Base-by-base conservation (phyloP, 1,140 invertebrate genomes). In the Sipha flava region DNA sequence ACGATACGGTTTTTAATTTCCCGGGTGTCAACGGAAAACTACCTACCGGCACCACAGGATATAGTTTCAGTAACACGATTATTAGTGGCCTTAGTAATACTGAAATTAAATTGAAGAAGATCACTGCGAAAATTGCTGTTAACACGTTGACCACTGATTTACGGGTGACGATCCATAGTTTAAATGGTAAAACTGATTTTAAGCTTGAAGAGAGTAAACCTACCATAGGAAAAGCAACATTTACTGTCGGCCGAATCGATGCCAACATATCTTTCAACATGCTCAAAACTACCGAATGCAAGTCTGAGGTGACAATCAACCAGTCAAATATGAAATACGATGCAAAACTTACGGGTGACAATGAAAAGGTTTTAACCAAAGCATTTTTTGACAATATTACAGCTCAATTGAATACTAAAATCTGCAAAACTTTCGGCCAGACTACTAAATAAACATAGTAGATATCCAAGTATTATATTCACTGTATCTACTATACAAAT, bases 101-200 rank as follows among this genome's bases (percentile, higher is more conserved):
- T 10, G 52, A 77, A 40, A n/a, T 43, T 1, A 77, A 77, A n/a
- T 52, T 77, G 34, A 77, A 75, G 40, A 75, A 77, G 9, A 14
- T 77, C 12, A 77, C 52, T 4, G 16, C 45, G 4, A 77, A 77
- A 40, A 57, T 57, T 29, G 10, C 73, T 5, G 26, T 34, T 2
- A 77, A 59, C 12, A 77, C n/a, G 10, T 21, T 54, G 7, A 59
- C 49, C 0, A 16, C 21, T 14, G 73, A 77, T 26, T 9, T 77
- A 5, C 73, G 52, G 12, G 59, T 26, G 2, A 59, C 73, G 5
- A 29, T 57, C 2, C 52, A 77, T 29, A 43, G 4, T 3, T n/a
- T 59, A n/a, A 18, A 77, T n/a, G 52, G 73, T 12, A 59, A 26
- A 59, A 43, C 59, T 16, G 49, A 77, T 14, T 37, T 77, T 18